phyloP scores from a whole-genome alignment of 2,797 vertebrate genomes.

The Lithobates pipiens region DNA sequence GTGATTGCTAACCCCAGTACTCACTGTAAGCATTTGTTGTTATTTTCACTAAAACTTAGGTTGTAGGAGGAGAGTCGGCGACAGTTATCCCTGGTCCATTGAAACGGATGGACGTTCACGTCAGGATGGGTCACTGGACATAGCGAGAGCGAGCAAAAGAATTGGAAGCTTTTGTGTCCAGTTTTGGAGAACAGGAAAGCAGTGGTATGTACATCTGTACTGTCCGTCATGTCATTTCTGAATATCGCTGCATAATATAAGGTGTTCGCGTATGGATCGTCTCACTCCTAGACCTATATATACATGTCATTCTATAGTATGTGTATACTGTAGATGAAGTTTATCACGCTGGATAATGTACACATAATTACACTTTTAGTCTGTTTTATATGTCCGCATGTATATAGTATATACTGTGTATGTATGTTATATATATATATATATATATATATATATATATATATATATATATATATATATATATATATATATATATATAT shows the following conservation, averaged over 20 bases:
- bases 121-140: neutral
- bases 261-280: too few species aligned
- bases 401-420: neutral
- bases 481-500: too few species aligned
- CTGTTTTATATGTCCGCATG: neutral
- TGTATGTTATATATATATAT: too few species aligned
- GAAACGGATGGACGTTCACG: neutral
- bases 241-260: too few species aligned
- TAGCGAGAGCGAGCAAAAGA: neutral
- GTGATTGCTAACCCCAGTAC: neutral
- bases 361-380: neutral
- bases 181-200: neutral
- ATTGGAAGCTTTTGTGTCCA: slow-evolving; percentile 11
- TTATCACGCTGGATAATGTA: neutral
- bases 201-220: slow-evolving; percentile 21
- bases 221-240: too few species aligned
- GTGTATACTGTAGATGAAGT: neutral
- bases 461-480: too few species aligned
- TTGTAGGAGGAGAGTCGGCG: too few species aligned
- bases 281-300: too few species aligned
- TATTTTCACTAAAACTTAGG: neutral
- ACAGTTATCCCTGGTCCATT: neutral
- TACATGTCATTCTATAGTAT: too few species aligned
- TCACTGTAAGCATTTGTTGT: neutral
- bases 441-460: too few species aligned